A percentile compares a stretch with the other conserved stretches of the same genome.
phyloP scores from a whole-genome alignment of 2,797 vertebrate genomes.

The Aselliscus stoliczkanus region DNA sequence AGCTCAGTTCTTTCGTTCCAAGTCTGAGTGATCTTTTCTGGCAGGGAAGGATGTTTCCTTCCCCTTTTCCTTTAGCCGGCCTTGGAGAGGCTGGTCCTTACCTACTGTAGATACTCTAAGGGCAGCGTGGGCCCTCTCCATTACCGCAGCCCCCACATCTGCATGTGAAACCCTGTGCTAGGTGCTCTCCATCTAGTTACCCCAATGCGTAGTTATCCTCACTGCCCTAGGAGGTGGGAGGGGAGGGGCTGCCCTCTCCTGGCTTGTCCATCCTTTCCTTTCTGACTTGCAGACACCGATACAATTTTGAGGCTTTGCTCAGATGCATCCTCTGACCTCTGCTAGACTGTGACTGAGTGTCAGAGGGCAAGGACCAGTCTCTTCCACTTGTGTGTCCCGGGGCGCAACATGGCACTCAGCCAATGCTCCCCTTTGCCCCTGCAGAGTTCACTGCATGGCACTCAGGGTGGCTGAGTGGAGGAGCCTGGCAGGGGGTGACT shows the following conservation, averaged over 20 bases:
- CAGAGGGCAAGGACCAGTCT: neutral
- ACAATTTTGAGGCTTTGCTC: neutral
- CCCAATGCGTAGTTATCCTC: too few species aligned
- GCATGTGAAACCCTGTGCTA: neutral
- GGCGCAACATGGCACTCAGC: accelerated
- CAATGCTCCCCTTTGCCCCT: neutral
- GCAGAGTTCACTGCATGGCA: neutral
- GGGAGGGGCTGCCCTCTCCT: neutral
- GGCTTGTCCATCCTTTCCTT: neutral
- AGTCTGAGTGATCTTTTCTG: neutral
- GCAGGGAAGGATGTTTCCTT: neutral
- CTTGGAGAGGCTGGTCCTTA: neutral
- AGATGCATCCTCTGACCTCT: neutral
- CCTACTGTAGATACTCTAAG: neutral
- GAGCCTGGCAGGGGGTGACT: neutral
- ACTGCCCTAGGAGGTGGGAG: too few species aligned
- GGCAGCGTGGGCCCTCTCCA: neutral
- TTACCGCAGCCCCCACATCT: neutral
- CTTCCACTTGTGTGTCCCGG: accelerated
- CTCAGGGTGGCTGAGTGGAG: accelerated
- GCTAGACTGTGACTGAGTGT: neutral
- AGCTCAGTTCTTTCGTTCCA: neutral
- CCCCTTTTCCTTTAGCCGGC: neutral
- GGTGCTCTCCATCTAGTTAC: neutral
- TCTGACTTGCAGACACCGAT: neutral